Evolutionary conservation across 1,140 invertebrate species (phyloP).

Genomic region (Plutomurus gul): DNA sequence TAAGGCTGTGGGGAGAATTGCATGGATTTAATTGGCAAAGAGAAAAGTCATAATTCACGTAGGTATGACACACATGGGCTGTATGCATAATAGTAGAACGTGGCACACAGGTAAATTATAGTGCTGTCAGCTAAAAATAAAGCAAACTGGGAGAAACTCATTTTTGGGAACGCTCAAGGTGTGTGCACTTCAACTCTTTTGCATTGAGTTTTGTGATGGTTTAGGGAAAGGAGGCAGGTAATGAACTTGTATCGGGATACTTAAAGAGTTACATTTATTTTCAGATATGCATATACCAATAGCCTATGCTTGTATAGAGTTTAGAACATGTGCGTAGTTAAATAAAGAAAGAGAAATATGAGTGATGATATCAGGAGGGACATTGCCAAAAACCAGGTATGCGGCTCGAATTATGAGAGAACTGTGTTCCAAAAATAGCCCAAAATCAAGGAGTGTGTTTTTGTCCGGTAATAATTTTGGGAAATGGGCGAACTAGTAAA

Average conservation of each 20-base stretch:
- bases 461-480: conserved; percentile 21
- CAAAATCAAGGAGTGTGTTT: neutral
- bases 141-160: too few relatives aligned
- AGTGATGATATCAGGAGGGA: conserved; percentile 20
- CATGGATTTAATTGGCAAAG: conserved; percentile 24
- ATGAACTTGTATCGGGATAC: too few relatives aligned
- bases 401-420: neutral
- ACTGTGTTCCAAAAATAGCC: neutral
- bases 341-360: conserved; percentile 15
- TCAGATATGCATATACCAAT: too few relatives aligned
- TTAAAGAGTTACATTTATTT: too few relatives aligned
- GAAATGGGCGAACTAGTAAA: conserved; percentile 12
- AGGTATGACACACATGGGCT: neutral
- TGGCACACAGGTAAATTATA: neutral
- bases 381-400: conserved; percentile 2
- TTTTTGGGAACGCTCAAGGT: too few relatives aligned
- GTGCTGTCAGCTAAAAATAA: neutral
- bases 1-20: neutral
- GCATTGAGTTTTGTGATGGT: too few relatives aligned
- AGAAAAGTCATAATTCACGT: conserved; percentile 17
- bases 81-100: too few relatives aligned
- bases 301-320: too few relatives aligned
- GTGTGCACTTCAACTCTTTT: too few relatives aligned
- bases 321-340: neutral
- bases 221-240: too few relatives aligned